Evolutionary conservation across 2,888 invertebrate genomes (phyloP), one percentile per base, ranked within the genome.

Genomic region (Orthosia gracilis): DNA sequence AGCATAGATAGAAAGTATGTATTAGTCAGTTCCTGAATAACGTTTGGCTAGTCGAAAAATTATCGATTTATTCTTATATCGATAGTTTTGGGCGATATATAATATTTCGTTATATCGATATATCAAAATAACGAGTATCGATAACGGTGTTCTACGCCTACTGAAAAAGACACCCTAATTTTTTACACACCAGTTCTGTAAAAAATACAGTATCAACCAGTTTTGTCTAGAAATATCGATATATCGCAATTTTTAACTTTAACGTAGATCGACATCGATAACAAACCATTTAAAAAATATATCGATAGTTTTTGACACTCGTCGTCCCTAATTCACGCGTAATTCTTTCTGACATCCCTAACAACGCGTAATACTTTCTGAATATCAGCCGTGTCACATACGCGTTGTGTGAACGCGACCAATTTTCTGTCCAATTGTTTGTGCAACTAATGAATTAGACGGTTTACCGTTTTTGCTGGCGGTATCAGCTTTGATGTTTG

Each of bases 21-120:
- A 87, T 85, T 68, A 88, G 88, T 84, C 76, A 87, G 87, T 92
- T 91, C 90, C 89, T 91, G 86, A 82, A 87, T 47, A 63, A 59
- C 31, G 40, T 52, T 61, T 45, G 45, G 61, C 45, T 61, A 17
- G 61, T 45, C 45, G 61, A 45, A 45, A 26, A 61, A 45, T 3
- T 61, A 45, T 45, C 45, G 21, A 45, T 40, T n/a, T 61, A 15
- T 40, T n/a, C 40, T 31, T 1, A n/a, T n/a, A n/a, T 18, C 31
- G 40, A 59, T 40, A n/a, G 2, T 4, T 12, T 55, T 17, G 13
- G 4, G 13, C 0, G 4, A 59, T 31, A 18, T 12, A 12, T 55
- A 15, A 59, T 40, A 40, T 40, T 13, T 59, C 5, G 0, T 18
- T 1, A 3, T 52, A 31, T 11, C 1, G 18, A 18, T 15, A 18